Percentiles rank a stretch among this genome's conserved stretches.
These are phyloP conservation scores for Drosophila fulvimacula DNA, from an alignment of 2,888 invertebrate genomes.

Conservation along the genomic window DNA sequence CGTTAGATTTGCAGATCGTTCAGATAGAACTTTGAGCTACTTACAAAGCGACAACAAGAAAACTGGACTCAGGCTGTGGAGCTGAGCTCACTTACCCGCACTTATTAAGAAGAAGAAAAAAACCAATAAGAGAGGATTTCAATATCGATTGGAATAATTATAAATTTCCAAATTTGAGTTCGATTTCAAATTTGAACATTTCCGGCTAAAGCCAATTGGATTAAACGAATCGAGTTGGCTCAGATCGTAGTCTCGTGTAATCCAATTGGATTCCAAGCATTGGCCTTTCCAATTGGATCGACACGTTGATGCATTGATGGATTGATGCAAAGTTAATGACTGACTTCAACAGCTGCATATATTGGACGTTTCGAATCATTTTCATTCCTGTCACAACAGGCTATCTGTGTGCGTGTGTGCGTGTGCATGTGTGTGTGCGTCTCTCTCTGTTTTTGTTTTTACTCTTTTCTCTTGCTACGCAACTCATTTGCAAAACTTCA, in stretches of 20 bases:
- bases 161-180: neutral
- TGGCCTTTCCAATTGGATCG: constrained; percentile 18
- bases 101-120: neutral
- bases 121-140: neutral
- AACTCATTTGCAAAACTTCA: constrained; percentile 76
- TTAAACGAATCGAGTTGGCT: neutral
- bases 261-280: constrained; percentile 26
- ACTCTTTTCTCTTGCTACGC: constrained; percentile 57
- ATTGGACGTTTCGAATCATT: constrained; percentile 20
- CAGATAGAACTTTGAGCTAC: constrained; percentile 50
- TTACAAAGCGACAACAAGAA: constrained; percentile 46
- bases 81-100: constrained; percentile 64
- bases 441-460: constrained; percentile 62
- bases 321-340: constrained; percentile 58
- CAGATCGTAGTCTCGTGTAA: constrained; percentile 2
- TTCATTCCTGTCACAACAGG: constrained; percentile 37
- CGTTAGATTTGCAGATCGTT: constrained; percentile 50
- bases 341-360: constrained; percentile 54
- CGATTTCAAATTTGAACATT: neutral
- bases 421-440: constrained; percentile 7
- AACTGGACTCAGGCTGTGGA: constrained; percentile 12
- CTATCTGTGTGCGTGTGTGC: constrained; percentile 8
- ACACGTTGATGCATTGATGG: constrained; percentile 32
- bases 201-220: neutral
- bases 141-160: neutral